Percentiles rank a stretch among this genome's conserved stretches.
These are phyloP conservation scores for Acanthopleura granulata DNA, from an alignment of 2,888 invertebrate species.

Conservation along the genomic window DNA sequence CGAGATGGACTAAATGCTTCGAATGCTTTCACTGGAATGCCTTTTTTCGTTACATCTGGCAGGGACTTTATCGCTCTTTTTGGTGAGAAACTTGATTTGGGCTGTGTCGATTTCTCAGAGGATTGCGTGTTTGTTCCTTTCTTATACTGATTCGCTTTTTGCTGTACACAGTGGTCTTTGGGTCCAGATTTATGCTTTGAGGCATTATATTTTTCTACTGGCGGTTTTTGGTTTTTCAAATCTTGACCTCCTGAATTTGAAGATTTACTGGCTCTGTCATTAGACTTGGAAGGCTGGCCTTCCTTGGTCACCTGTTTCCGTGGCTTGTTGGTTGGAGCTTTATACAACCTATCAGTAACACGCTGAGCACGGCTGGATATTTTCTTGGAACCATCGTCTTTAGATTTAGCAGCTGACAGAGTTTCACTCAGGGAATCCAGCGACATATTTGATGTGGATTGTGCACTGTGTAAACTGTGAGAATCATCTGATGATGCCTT, in stretches of 20 bases:
- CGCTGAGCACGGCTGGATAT: not conserved
- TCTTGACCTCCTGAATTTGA: not conserved
- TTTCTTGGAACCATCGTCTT: not conserved
- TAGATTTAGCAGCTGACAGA: not conserved
- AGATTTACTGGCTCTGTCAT: not conserved
- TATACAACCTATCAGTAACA: slow-evolving; percentile 21
- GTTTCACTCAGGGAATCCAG: not conserved
- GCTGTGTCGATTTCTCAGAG: not conserved
- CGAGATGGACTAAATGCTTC: not conserved
- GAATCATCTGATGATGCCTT: not conserved
- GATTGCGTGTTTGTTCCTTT: not conserved
- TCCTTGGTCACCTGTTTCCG: not conserved
- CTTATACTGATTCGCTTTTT: not conserved
- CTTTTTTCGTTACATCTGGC: not conserved
- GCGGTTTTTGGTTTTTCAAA: not conserved
- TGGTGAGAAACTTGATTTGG: not conserved
- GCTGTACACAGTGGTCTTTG: not conserved
- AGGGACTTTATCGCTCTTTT: not conserved
- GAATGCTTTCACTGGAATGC: not conserved
- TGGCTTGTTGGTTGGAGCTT: not conserved
- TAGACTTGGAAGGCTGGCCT: not conserved
- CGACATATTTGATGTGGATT: not conserved
- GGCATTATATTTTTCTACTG: no score
- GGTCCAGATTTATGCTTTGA: not conserved
- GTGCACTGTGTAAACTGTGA: not conserved